Percentiles rank a stretch among this genome's conserved stretches.
These are phyloP conservation scores for Dicaeum eximium DNA, from an alignment of 2,113 vertebrate genomes.

Conservation along the genomic window DNA sequence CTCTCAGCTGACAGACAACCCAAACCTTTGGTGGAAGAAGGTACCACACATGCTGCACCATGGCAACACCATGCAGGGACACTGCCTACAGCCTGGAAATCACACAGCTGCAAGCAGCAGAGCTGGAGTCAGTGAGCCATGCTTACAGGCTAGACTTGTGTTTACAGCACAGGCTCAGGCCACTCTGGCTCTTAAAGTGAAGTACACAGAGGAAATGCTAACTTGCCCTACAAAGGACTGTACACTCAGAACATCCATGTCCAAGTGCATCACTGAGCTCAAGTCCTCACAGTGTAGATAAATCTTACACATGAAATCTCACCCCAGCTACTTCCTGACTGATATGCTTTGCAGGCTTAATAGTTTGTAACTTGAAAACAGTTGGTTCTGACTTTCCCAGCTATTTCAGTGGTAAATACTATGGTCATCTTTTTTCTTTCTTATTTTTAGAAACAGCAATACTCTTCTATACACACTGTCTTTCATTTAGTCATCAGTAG, in stretches of 20 bases:
- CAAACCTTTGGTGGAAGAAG: background rate
- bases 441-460: background rate
- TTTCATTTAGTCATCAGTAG: background rate
- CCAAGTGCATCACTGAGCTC: background rate
- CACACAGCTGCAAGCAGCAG: background rate
- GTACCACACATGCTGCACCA: background rate
- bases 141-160: background rate
- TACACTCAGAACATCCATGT: background rate
- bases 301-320: background rate
- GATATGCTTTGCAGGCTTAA: background rate
- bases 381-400: background rate
- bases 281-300: background rate
- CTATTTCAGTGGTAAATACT: background rate
- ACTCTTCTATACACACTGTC: background rate
- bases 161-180: background rate
- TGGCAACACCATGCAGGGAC: background rate
- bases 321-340: background rate
- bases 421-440: too few relatives aligned
- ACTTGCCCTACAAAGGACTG: rapidly evolving
- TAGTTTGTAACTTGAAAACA: background rate
- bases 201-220: background rate
- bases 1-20: background rate
- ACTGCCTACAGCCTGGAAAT: background rate
- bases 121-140: background rate
- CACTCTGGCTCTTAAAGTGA: background rate